phyloP scores from a whole-genome alignment of 2,888 invertebrate species.

The Pollenia labialis region DNA sequence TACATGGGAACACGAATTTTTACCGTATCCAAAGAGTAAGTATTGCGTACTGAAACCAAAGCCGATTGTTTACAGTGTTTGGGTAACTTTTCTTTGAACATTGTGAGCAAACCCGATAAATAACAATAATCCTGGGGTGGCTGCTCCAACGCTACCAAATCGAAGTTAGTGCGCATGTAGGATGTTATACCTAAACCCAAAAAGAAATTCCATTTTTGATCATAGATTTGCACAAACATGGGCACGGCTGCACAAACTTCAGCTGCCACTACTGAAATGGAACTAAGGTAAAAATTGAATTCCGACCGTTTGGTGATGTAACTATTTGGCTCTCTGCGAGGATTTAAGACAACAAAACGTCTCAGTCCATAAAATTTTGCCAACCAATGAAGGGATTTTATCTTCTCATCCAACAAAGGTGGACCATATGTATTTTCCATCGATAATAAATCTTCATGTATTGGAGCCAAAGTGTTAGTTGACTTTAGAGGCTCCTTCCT shows the following conservation, averaged over 20 bases:
- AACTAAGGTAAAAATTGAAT: constrained; percentile 91
- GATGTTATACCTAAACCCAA: constrained; percentile 92
- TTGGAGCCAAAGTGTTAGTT: constrained; percentile 73
- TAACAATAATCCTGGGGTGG: constrained; percentile 92
- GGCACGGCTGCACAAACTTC: constrained; percentile 93
- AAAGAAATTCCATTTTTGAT: constrained; percentile 89
- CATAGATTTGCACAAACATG: constrained; percentile 94
- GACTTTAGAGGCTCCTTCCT: background rate
- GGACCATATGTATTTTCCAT: constrained; percentile 87
- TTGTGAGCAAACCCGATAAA: constrained; percentile 91
- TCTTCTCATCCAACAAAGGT: constrained; percentile 78
- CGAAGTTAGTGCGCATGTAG: constrained; percentile 92
- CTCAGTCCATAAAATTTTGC: constrained; percentile 92
- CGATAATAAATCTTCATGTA: constrained; percentile 85
- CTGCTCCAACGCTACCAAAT: constrained; percentile 93
- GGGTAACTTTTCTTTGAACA: constrained; percentile 96
- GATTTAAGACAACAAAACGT: constrained; percentile 91
- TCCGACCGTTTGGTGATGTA: constrained; percentile 88
- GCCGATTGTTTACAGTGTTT: constrained; percentile 86
- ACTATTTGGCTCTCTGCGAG: constrained; percentile 84
- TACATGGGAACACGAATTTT: constrained; percentile 79
- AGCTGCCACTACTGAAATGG: constrained; percentile 91
- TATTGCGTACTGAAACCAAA: constrained; percentile 88
- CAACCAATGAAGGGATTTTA: constrained; percentile 85
- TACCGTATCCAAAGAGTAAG: constrained; percentile 86